A percentile compares a stretch with the other conserved stretches of the same genome.
These are phyloP conservation scores for Caenorhabditis panamensis DNA, from an alignment of 2,888 invertebrate species.

Conservation along the genomic window DNA sequence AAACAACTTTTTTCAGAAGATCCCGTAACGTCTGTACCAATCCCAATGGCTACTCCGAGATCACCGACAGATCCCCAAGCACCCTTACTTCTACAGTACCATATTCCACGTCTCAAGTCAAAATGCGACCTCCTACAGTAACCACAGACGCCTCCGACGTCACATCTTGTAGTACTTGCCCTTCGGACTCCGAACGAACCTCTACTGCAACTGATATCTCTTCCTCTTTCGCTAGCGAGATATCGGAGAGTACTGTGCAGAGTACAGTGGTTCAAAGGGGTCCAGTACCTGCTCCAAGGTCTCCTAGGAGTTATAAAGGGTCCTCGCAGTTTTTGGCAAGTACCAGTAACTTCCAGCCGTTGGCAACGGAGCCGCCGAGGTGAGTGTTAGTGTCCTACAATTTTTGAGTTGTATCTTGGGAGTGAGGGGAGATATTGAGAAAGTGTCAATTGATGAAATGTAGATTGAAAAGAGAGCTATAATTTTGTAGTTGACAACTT, in stretches of 20 bases:
- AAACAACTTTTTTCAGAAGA: background rate
- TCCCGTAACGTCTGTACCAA: conserved; percentile 30
- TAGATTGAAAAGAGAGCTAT: no score
- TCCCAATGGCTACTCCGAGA: conserved; percentile 60
- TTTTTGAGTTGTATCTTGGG: no score
- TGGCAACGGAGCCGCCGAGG: conserved; percentile 43
- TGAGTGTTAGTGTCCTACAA: background rate
- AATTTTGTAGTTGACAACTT: no score
- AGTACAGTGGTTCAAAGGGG: conserved; percentile 29
- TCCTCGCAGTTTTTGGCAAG: conserved; percentile 23
- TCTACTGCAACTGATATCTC: conserved; percentile 63
- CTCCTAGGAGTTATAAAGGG: conserved; percentile 6
- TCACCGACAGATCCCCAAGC: conserved; percentile 23
- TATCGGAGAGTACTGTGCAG: conserved; percentile 56
- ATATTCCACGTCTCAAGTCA: background rate
- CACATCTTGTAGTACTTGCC: conserved; percentile 50
- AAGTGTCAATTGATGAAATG: no score
- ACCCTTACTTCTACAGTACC: background rate
- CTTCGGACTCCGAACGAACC: conserved; percentile 60
- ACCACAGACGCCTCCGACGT: conserved; percentile 39
- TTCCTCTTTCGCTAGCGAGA: conserved; percentile 31
- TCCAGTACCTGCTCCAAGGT: conserved; percentile 35
- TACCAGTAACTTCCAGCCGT: conserved; percentile 46
- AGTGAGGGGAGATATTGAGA: no score
- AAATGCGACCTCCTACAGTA: conserved; percentile 25